These are phyloP conservation scores for Chloroclystis v-ata DNA, from an alignment of 2,888 invertebrate genomes.

Conservation along the genomic window DNA sequence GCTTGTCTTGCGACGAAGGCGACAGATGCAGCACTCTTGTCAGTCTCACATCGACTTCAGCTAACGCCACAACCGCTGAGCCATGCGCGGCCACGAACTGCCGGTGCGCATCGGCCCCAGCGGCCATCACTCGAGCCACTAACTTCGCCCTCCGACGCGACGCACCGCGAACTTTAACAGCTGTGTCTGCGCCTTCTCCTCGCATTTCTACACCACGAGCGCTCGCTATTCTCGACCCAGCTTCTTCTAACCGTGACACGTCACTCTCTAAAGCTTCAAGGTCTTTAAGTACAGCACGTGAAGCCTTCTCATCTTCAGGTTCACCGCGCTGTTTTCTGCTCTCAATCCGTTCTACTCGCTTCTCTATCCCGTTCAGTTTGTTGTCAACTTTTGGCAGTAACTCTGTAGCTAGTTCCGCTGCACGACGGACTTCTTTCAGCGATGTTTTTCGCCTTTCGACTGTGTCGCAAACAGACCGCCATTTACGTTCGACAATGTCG, in stretches of 20 bases:
- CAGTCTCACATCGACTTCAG: slow-evolving; percentile 84
- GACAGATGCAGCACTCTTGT: slow-evolving; percentile 83
- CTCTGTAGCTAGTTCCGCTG: slow-evolving; percentile 80
- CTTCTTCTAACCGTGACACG: slow-evolving; percentile 82
- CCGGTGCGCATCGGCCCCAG: slow-evolving; percentile 80
- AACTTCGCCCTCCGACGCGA: slow-evolving; percentile 83
- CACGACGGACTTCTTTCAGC: slow-evolving; percentile 74
- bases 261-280: slow-evolving; percentile 80
- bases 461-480: slow-evolving; percentile 86
- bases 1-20: slow-evolving; percentile 63
- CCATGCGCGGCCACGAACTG: slow-evolving; percentile 86
- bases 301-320: slow-evolving; percentile 74
- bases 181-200: slow-evolving; percentile 82
- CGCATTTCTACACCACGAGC: slow-evolving; percentile 81
- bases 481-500: slow-evolving; percentile 85
- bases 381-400: slow-evolving; percentile 82
- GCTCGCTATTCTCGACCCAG: slow-evolving; percentile 83
- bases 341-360: slow-evolving; percentile 74
- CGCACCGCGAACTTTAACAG: slow-evolving; percentile 80
- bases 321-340: slow-evolving; percentile 64
- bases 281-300: slow-evolving; percentile 75
- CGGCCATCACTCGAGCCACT: slow-evolving; percentile 76
- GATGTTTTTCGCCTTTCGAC: slow-evolving; percentile 80
- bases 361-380: slow-evolving; percentile 79
- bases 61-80: slow-evolving; percentile 82